Evolutionary conservation across 2,888 invertebrate genomes (phyloP), one percentile per base, ranked within the genome.

Genomic region (Aproaerema taeniolella): DNA sequence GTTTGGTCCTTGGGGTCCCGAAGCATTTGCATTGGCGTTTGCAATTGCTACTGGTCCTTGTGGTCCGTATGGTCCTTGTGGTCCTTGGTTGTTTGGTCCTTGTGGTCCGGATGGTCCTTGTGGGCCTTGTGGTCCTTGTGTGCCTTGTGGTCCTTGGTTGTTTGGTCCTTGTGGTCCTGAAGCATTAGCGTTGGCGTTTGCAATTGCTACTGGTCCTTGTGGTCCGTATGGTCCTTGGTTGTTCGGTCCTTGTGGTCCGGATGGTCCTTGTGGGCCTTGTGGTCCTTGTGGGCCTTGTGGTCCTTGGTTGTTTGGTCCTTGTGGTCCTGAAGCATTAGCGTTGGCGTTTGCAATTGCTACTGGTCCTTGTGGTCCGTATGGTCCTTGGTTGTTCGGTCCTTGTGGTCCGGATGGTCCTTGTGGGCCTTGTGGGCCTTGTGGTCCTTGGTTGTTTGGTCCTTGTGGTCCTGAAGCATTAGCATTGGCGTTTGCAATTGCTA

Each of bases 51-150:
- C 34, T 12, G 9, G 11, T 17, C 36, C 31, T 8, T 35, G 2
- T 35, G 9, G 33, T 24, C 40, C 15, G 35, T 31, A 31, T 33
- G 33, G 17, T 31, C 41, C 39, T n/a, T n/a, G n/a, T n/a, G n/a
- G n/a, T n/a, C n/a, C n/a, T n/a, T n/a, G n/a, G n/a, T n/a, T n/a
- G n/a, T n/a, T n/a, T n/a, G n/a, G n/a, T n/a, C n/a, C n/a, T n/a
- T n/a, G n/a, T n/a, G n/a, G n/a, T n/a, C n/a, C n/a, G n/a, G 11
- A 25, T 20, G 32, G 30, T 13, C 33, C 9, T 29, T 9, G 38
- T 25, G n/a, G n/a, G n/a, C n/a, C n/a, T n/a, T n/a, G n/a, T n/a
- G n/a, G n/a, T n/a, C n/a, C n/a, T n/a, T n/a, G n/a, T n/a, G n/a
- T n/a, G n/a, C n/a, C n/a, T n/a, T n/a, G n/a, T n/a, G n/a, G n/a